These are phyloP conservation scores for Operophtera brumata DNA, from an alignment of 2,888 invertebrate genomes.

Conservation along the genomic window DNA sequence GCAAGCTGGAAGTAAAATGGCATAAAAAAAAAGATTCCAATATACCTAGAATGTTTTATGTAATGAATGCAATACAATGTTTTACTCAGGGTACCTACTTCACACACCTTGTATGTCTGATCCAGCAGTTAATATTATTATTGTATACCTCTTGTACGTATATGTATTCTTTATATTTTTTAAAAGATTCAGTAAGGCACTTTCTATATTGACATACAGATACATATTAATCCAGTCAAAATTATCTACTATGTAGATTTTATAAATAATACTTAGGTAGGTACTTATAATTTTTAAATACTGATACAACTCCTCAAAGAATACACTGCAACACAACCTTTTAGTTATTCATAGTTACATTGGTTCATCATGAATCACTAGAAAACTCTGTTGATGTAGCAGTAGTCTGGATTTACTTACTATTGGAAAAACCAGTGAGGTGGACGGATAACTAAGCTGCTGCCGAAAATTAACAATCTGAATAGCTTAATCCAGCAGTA, in stretches of 20 bases:
- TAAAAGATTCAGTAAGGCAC: slow-evolving; percentile 41
- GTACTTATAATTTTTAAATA: slow-evolving; percentile 25
- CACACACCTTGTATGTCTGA: background rate
- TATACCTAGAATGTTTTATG: background rate
- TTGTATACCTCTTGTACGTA: background rate
- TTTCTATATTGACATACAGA: slow-evolving; percentile 25
- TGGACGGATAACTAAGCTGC: slow-evolving; percentile 41
- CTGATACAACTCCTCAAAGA: slow-evolving; percentile 21
- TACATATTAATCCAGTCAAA: slow-evolving; percentile 9
- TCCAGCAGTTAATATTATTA: background rate
- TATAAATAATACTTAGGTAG: slow-evolving; percentile 27
- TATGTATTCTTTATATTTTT: background rate
- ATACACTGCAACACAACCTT: slow-evolving; percentile 10
- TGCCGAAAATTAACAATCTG: slow-evolving; percentile 1
- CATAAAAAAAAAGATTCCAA: slow-evolving; percentile 21
- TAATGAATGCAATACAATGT: background rate
- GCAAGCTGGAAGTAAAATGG: background rate
- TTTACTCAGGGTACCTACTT: background rate
- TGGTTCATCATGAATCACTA: background rate
- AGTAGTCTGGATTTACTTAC: background rate
- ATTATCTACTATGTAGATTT: slow-evolving; percentile 31
- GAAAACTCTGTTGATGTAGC: background rate
- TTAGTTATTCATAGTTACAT: background rate
- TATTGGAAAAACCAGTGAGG: slow-evolving; percentile 21
- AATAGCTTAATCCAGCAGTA: slow-evolving; percentile 65